Percentiles rank a stretch among this genome's conserved stretches.
Conservation (phyloP, 1,140 invertebrate species). For the Brachionus paranguensis region DNA sequence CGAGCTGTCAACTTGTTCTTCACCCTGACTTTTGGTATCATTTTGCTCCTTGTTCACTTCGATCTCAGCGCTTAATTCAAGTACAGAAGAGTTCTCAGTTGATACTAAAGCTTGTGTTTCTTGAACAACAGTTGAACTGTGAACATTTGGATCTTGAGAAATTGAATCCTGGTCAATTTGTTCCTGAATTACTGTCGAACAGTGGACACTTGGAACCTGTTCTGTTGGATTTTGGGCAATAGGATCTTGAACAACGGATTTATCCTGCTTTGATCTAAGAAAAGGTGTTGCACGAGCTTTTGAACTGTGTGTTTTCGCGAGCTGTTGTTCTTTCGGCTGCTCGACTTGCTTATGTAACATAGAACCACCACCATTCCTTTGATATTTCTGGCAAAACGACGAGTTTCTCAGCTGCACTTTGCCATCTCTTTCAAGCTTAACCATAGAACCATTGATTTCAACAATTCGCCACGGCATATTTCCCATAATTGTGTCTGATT, state of each 20-base stretch:
- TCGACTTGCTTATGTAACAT: not conserved
- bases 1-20: not conserved
- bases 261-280: not conserved
- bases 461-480: not conserved
- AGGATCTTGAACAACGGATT: not conserved
- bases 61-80: not conserved
- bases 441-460: not conserved
- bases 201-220: not conserved
- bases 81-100: not conserved
- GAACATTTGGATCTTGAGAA: too few species aligned
- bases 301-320: not conserved
- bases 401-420: not conserved
- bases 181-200: too few species aligned
- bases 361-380: not conserved
- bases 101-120: not conserved
- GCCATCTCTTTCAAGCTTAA: not conserved
- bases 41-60: not conserved
- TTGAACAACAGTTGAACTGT: not conserved
- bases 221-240: too few species aligned
- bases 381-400: not conserved
- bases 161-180: too few species aligned
- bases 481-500: not conserved
- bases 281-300: not conserved
- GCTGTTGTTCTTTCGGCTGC: not conserved
- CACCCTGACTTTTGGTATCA: not conserved